phyloP scores from a whole-genome alignment of 1,140 invertebrate genomes.

The Micrasema longulum region DNA sequence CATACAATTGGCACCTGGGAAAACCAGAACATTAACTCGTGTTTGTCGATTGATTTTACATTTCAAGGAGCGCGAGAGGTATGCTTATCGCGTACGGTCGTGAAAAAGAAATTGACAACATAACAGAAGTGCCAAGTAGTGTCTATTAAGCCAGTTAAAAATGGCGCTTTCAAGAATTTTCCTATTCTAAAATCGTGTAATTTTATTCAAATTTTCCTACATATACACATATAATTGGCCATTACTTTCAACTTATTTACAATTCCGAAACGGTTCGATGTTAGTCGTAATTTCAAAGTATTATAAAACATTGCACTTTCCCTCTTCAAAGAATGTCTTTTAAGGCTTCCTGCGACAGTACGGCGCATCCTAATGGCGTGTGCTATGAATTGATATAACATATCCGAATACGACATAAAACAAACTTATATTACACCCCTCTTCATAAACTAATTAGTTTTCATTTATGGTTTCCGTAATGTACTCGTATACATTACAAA shows the following conservation, averaged over 20 bases:
- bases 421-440: background rate
- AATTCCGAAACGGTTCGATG: background rate
- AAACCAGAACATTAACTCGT: constrained; percentile 10
- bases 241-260: constrained; percentile 19
- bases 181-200: background rate
- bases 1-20: no score
- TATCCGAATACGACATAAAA: constrained; percentile 10
- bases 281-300: no score
- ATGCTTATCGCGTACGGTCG: constrained; percentile 32
- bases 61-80: background rate
- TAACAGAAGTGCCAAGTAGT: constrained; percentile 12
- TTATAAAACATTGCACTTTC: constrained; percentile 19
- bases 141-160: constrained; percentile 40
- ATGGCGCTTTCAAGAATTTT: background rate
- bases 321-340: constrained; percentile 30
- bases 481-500: no score
- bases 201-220: constrained; percentile 1
- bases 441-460: background rate
- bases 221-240: no score
- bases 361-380: background rate
- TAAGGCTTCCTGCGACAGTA: constrained; percentile 9
- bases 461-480: no score
- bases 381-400: constrained; percentile 3
- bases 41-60: background rate
- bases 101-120: constrained; percentile 13